These are phyloP conservation scores for Artibeus jamaicensis DNA, from an alignment of 2,797 vertebrate genomes.

Conservation along the genomic window DNA sequence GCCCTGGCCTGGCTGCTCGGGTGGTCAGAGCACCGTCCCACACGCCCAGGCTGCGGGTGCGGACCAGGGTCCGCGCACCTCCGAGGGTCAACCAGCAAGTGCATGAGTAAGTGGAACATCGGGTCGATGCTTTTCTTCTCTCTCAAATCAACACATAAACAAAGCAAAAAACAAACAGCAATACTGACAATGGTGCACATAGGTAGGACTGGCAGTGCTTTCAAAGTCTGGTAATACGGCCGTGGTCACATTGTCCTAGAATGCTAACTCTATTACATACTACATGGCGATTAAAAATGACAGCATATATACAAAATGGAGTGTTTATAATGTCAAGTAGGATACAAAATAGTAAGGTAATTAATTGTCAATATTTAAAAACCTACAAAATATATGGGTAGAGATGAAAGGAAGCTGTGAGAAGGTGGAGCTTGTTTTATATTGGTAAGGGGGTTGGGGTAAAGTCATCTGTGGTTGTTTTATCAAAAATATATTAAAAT, in stretches of 20 bases:
- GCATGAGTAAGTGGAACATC: too few species aligned
- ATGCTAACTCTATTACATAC: not conserved
- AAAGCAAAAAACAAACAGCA: not conserved
- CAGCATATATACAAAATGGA: not conserved
- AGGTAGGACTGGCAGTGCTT: not conserved
- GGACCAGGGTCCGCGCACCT: rapidly evolving
- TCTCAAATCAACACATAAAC: not conserved
- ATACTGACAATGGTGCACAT: not conserved
- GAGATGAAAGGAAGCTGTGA: not conserved
- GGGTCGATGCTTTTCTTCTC: not conserved
- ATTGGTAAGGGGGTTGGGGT: not conserved
- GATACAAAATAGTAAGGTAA: not conserved
- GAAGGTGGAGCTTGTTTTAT: not conserved
- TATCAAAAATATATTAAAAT: not conserved
- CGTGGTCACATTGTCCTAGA: not conserved
- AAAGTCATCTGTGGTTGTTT: not conserved
- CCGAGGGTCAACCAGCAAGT: rapidly evolving
- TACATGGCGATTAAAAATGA: not conserved
- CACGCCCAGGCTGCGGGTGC: not conserved
- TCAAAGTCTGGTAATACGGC: not conserved
- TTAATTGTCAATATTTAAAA: not conserved
- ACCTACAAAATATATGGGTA: not conserved
- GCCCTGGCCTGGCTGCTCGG: too few species aligned
- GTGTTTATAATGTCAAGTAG: not conserved
- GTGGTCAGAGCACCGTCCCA: rapidly evolving